Percentiles rank a stretch among this genome's conserved stretches.
phyloP scores from a whole-genome alignment of 2,888 invertebrate genomes.

The Coremacera marginata region DNA sequence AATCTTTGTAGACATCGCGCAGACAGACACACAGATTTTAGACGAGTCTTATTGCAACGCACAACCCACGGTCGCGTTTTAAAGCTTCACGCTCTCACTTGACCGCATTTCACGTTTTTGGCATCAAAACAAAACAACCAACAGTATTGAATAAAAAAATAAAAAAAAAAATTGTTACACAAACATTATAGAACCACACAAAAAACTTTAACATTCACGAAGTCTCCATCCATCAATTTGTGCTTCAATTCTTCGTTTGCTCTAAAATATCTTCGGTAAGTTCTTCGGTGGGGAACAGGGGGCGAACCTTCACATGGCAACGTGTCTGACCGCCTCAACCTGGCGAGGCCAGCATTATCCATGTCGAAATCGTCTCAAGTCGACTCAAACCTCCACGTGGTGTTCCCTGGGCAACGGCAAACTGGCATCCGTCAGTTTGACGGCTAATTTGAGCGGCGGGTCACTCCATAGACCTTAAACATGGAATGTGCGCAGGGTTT shows the following conservation, averaged over 20 bases:
- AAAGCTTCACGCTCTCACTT: constrained; percentile 14
- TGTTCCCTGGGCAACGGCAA: no score
- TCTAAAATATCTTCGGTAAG: background rate
- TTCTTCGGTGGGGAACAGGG: no score
- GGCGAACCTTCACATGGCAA: no score
- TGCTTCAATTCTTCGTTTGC: background rate
- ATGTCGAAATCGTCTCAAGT: no score
- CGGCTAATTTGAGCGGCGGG: no score
- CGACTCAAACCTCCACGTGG: no score
- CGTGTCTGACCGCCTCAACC: no score
- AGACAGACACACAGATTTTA: background rate
- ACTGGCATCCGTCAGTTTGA: no score
- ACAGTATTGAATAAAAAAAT: background rate
- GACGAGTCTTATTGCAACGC: background rate
- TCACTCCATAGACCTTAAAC: no score
- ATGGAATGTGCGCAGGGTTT: no score
- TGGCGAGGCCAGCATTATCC: no score
- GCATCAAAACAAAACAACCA: background rate
- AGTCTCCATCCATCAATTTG: no score
- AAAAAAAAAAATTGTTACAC: background rate
- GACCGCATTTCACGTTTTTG: constrained; percentile 25
- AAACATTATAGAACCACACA: background rate
- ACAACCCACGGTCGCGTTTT: constrained; percentile 2
- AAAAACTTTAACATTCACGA: background rate
- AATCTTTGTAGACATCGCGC: background rate